These are phyloP conservation scores for Podotricha telesiphe DNA, from an alignment of 2,888 invertebrate species.

Conservation along the genomic window DNA sequence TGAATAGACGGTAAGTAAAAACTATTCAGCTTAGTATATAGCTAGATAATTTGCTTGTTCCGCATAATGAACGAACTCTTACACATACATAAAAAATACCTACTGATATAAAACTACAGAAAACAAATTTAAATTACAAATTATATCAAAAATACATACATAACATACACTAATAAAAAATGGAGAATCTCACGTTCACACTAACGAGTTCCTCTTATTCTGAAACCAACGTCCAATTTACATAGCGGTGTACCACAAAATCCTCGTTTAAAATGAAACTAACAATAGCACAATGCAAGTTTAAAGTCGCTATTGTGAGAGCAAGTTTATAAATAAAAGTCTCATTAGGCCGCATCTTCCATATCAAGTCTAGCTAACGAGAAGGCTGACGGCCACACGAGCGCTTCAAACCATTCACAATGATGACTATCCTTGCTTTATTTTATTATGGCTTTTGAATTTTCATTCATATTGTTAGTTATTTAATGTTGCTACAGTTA, in stretches of 20 bases:
- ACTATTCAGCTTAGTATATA: too few relatives aligned
- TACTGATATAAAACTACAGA: background rate
- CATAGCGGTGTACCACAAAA: constrained; percentile 73
- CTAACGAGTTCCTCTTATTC: constrained; percentile 68
- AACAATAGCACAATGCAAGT: constrained; percentile 80
- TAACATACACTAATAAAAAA: constrained; percentile 41
- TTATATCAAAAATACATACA: constrained; percentile 32
- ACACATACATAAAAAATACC: background rate
- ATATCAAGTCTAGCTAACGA: constrained; percentile 59
- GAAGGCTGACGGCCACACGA: constrained; percentile 46
- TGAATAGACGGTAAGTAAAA: too few relatives aligned
- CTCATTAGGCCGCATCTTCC: constrained; percentile 76
- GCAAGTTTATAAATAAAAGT: constrained; percentile 79
- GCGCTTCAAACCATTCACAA: constrained; percentile 40
- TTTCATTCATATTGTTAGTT: background rate
- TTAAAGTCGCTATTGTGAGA: constrained; percentile 73
- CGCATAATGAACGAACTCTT: too few relatives aligned
- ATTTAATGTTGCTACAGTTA: background rate
- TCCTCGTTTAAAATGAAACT: constrained; percentile 74
- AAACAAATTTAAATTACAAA: constrained; percentile 24
- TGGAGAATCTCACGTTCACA: constrained; percentile 58
- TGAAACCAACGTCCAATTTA: constrained; percentile 73
- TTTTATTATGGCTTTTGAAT: background rate
- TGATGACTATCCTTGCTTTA: constrained; percentile 6
- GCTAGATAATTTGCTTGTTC: too few relatives aligned